phyloP scores from a whole-genome alignment of 2,888 invertebrate genomes.

The Axea sp. region DNA sequence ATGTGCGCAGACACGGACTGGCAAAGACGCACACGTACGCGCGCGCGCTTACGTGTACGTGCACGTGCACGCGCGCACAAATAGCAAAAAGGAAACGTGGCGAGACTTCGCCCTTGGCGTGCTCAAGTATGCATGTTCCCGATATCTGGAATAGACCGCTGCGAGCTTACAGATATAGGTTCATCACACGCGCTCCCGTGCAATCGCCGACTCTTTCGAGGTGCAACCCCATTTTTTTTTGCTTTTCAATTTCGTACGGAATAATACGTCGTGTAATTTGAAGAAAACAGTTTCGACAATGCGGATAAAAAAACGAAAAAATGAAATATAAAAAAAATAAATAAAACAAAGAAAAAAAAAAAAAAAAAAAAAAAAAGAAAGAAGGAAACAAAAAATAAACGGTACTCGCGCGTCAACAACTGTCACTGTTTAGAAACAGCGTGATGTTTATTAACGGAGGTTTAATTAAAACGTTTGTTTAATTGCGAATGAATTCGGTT shows the following conservation, averaged over 20 bases:
- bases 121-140: conserved; percentile 41
- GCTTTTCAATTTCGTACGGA: conserved; percentile 18
- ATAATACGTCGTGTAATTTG: conserved; percentile 28
- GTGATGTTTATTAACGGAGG: background rate
- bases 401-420: no score
- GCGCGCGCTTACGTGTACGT: background rate
- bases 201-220: conserved; percentile 27
- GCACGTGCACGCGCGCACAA: background rate
- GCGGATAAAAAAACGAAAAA: background rate
- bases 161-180: conserved; percentile 29
- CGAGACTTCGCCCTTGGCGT: conserved; percentile 49
- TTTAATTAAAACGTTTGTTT: no score
- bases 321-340: no score
- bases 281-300: conserved; percentile 19
- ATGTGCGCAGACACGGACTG: conserved; percentile 22
- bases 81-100: conserved; percentile 29
- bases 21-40: conserved; percentile 4
- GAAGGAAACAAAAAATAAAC: no score
- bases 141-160: conserved; percentile 48
- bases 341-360: no score
- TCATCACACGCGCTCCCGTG: conserved; percentile 11
- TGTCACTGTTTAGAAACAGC: no score
- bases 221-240: conserved; percentile 47
- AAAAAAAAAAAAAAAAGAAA: no score
- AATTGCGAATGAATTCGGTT: background rate